phyloP scores from a whole-genome alignment of 2,113 vertebrate species.

The Bos indicus region DNA sequence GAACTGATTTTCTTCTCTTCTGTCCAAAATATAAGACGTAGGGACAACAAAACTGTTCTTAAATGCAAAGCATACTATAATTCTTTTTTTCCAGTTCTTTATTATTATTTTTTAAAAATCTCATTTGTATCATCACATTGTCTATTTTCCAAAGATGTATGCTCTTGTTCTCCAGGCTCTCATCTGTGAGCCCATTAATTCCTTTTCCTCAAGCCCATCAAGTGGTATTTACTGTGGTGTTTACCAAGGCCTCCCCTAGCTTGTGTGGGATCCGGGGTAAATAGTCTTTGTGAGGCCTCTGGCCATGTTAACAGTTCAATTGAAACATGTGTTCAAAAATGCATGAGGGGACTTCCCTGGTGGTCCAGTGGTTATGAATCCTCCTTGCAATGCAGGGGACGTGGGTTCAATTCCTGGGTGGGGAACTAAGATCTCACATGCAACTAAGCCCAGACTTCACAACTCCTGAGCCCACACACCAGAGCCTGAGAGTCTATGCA shows the following conservation, averaged over 20 bases:
- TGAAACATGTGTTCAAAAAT: background rate
- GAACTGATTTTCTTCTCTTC: background rate
- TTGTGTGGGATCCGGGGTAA: background rate
- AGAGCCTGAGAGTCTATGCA: background rate
- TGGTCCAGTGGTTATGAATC: background rate
- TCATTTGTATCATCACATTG: background rate
- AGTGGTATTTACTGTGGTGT: background rate
- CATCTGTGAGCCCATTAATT: background rate
- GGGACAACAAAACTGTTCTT: background rate
- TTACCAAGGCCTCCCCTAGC: background rate
- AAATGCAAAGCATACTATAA: background rate
- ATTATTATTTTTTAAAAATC: background rate
- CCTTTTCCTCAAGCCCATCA: background rate
- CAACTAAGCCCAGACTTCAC: accelerated
- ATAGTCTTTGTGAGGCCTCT: background rate
- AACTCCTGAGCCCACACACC: background rate
- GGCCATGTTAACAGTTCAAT: background rate
- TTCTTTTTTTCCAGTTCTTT: background rate
- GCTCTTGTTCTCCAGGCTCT: background rate
- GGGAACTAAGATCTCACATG: background rate
- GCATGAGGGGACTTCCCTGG: background rate
- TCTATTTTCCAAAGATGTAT: background rate
- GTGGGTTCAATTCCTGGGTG: background rate
- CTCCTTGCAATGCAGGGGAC: background rate
- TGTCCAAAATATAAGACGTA: background rate